Evolutionary conservation across 2,888 invertebrate species (phyloP), one percentile per base, ranked within the genome.

Genomic region (Strigamia crassipes): DNA sequence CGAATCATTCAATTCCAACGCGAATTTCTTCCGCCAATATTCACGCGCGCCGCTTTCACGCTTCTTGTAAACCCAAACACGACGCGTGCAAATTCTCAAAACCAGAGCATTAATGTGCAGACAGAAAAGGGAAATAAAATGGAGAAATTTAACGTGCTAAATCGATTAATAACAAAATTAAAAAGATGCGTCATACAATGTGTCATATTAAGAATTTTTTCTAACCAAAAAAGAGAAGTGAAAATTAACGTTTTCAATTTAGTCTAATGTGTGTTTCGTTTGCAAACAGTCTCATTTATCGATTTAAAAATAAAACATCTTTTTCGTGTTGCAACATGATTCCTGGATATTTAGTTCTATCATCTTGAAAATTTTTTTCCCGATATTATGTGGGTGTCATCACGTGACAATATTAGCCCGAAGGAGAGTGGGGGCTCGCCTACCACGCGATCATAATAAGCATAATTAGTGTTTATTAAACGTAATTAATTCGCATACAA

Each of bases 21-120:
- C 66, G 66, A 66, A 66, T 66, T 66, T 66, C 66, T 66, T 66
- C 66, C 66, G 66, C 66, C 66, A 66, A 66, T 66, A 66, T 66
- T 66, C 66, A 66, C 66, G 66, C 66, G 66, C 66, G 66, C 66
- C 66, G 27, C 66, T 66, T 66, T 66, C 66, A 66, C 66, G 66
- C 23, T 66, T 66, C 66, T 66, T 66, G 23, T 27, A 66, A 66
- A 66, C 66, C 27, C 66, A 15, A 66, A 66, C 27, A 27, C 66
- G 23, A 66, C 66, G 66, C 66, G 66, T 66, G 66, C 66, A 66
- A 66, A 66, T 66, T 66, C 66, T 66, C 66, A 66, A 66, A 21
- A 27, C 23, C 66, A 27, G 66, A 66, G 66, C 66, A 66, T 66
- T 66, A 66, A 66, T 23, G 66, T 66, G 66, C 23, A 66, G 66